Percentiles rank a stretch among this genome's conserved stretches.
Evolutionary conservation across 2,888 invertebrate species (phyloP).

Genomic region (Andrena flavipes): DNA sequence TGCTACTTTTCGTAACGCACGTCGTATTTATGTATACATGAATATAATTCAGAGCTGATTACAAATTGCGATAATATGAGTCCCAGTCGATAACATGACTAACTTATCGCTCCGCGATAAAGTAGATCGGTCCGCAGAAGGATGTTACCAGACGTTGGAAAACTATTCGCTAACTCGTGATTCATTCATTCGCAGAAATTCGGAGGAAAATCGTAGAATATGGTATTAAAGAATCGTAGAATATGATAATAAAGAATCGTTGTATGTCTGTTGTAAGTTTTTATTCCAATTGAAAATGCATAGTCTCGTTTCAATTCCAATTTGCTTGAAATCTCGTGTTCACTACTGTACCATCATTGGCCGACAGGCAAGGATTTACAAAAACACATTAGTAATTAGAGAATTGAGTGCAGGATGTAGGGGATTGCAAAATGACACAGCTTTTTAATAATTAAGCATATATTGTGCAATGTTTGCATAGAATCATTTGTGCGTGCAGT

Average conservation of each 20-base stretch:
- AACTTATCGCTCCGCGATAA: not conserved
- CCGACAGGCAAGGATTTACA: too few species aligned
- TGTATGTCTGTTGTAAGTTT: not conserved
- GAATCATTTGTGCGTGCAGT: too few species aligned
- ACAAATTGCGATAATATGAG: not conserved
- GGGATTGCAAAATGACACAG: too few species aligned
- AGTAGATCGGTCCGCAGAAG: not conserved
- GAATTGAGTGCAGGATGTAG: too few species aligned
- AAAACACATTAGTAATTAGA: too few species aligned
- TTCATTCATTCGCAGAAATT: not conserved
- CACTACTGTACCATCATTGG: too few species aligned
- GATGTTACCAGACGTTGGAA: not conserved
- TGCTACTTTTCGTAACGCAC: too few species aligned
- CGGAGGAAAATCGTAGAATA: not conserved
- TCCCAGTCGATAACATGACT: not conserved
- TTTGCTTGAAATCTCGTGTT: too few species aligned
- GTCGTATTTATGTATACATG: too few species aligned
- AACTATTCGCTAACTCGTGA: not conserved
- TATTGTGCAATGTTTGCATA: too few species aligned
- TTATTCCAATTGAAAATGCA: not conserved
- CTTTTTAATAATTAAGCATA: too few species aligned
- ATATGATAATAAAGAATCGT: not conserved
- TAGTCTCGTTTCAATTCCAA: too few species aligned
- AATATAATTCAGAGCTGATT: not conserved
- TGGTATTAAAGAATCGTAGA: not conserved